A percentile compares a stretch with the other conserved stretches of the same genome.
phyloP scores from a whole-genome alignment of 2,888 invertebrate species.

The Resseliella maxima region DNA sequence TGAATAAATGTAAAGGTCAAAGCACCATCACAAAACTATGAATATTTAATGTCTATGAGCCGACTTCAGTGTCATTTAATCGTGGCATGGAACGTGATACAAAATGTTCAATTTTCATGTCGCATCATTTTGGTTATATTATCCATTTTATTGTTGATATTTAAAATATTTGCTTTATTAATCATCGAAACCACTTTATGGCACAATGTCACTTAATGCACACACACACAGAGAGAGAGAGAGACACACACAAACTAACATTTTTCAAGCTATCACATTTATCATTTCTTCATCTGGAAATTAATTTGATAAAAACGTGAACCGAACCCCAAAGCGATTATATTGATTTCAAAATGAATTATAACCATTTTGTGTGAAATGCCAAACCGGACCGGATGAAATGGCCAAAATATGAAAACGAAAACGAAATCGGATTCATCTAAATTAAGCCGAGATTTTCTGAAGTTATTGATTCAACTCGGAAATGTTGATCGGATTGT shows the following conservation, averaged over 20 bases:
- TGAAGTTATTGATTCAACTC: slow-evolving; percentile 31
- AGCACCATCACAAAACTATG: background rate
- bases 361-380: background rate
- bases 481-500: background rate
- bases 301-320: slow-evolving; percentile 20
- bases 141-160: background rate
- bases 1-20: slow-evolving; percentile 24
- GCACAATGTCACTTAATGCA: background rate
- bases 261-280: background rate
- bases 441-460: slow-evolving; percentile 21
- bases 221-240: background rate
- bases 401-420: background rate
- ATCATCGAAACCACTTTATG: background rate
- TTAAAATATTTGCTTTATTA: slow-evolving; percentile 16
- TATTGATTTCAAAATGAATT: slow-evolving; percentile 31
- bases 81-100: background rate
- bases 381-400: too few relatives aligned
- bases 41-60: background rate
- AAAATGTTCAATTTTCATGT: background rate
- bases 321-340: slow-evolving; percentile 33
- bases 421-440: background rate
- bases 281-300: slow-evolving; percentile 34
- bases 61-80: background rate
- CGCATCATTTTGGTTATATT: background rate
- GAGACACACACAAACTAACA: background rate